These are phyloP conservation scores for Micronisus gabar DNA, from an alignment of 2,113 vertebrate genomes.

Conservation along the genomic window DNA sequence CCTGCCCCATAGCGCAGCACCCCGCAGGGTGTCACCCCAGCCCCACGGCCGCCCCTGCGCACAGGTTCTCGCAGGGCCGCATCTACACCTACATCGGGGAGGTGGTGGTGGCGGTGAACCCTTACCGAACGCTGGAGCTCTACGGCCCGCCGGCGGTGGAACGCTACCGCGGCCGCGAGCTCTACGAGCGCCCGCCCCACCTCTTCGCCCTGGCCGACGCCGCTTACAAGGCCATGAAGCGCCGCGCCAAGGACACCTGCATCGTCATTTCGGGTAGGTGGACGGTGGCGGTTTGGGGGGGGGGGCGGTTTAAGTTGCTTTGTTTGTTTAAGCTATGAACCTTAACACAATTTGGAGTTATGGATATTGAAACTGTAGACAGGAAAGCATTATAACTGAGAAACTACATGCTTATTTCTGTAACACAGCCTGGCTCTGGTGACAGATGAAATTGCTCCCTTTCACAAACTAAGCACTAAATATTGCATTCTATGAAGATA, in stretches of 20 bases:
- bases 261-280: slow-evolving; percentile 84
- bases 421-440: neutral
- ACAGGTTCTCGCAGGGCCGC: slow-evolving; percentile 85
- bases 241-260: slow-evolving; percentile 89
- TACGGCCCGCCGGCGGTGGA: slow-evolving; percentile 80
- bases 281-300: accelerated
- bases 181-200: slow-evolving; percentile 91
- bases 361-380: neutral
- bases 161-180: slow-evolving; percentile 84
- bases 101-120: slow-evolving; percentile 92
- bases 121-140: slow-evolving; percentile 82
- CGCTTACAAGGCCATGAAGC: slow-evolving; percentile 94
- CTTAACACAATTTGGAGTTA: neutral
- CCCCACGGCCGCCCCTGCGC: neutral
- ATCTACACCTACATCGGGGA: slow-evolving; percentile 96
- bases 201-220: slow-evolving; percentile 88
- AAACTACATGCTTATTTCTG: neutral
- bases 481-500: neutral
- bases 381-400: neutral
- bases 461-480: neutral
- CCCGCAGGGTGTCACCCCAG: neutral
- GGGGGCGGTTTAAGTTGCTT: neutral
- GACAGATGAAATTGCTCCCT: neutral
- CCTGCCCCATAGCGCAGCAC: neutral
- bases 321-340: neutral